Base-by-base conservation (phyloP, 2,113 vertebrate genomes). In the Nasalis larvatus region DNA sequence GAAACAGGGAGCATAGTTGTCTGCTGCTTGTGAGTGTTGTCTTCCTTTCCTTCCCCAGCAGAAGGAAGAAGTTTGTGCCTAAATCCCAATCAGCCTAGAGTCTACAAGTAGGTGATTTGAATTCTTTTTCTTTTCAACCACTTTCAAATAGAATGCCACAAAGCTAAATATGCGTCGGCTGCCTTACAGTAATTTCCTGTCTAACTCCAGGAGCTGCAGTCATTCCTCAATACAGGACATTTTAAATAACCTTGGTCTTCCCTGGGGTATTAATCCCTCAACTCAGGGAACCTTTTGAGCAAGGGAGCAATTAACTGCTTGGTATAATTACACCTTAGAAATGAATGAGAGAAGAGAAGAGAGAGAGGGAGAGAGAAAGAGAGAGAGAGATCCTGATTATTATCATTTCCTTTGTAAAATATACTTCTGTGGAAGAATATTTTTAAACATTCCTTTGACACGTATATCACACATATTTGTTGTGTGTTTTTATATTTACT, bases 261-360 rank as follows among this genome's bases (percentile, higher is more conserved):
- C 92, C 96, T 93, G 96, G 92, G 89, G 88, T 47, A 42, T 87
- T 85, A 85, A 40, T 94, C 25, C 32, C 49, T 20, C 14, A 71
- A n/a, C n/a, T 76, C 40, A 45, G 32, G 14, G 11, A 73, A 0
- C 25, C n/a, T 81, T 66, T 2, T 91, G 42, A 76, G 14, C 30
- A 85, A 88, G 4, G 6, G n/a, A 76, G 1, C 16, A 69, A 86
- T 91, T 95, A 94, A 71, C 13, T 66, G 23, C 40, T 82, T 35
- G 17, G 56, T 58, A 49, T 89, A 93, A 92, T 73, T 96, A 32
- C 40, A 71, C 40, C 2, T 93, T 42, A 40, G 30, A 78, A 91
- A 68, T 27, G 37, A 81, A 32, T 16, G 4, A 94, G 4, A 54
- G 83, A 54, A n/a, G 9, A 78, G 78, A 74, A n/a, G 42, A 92